phyloP scores from a whole-genome alignment of 2,113 vertebrate genomes.

The Plecturocebus donacophilus region DNA sequence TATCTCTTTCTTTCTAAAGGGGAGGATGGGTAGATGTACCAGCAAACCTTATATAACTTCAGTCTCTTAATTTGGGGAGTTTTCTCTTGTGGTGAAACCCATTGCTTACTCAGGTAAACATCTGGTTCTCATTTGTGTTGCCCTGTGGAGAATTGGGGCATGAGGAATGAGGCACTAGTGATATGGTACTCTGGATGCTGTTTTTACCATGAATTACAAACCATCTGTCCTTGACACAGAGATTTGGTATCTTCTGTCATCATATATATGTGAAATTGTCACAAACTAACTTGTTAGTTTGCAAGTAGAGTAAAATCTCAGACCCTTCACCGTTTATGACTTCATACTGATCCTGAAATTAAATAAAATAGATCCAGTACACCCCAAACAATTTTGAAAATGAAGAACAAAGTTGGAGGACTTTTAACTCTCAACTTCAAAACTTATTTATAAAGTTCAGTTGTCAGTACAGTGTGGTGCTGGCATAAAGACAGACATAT shows the following conservation, averaged over 20 bases:
- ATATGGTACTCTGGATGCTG: not conserved
- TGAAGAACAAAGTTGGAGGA: not conserved
- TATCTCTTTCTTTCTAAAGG: not conserved
- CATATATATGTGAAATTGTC: not conserved
- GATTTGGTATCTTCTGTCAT: not conserved
- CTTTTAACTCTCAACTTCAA: constrained; percentile 1
- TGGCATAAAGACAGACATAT: constrained; percentile 24
- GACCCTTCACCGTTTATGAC: not conserved
- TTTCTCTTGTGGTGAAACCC: not conserved
- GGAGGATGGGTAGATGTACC: not conserved
- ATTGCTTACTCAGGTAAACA: not conserved
- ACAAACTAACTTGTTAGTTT: not conserved
- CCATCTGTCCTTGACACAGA: not conserved
- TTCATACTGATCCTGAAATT: constrained; percentile 36
- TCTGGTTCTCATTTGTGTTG: constrained; percentile 3
- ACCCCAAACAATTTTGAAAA: not conserved
- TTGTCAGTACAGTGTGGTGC: not conserved
- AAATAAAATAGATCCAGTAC: constrained; percentile 21
- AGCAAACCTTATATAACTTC: not conserved
- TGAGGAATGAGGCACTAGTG: not conserved
- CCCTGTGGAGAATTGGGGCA: not conserved
- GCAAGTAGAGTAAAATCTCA: constrained; percentile 27
- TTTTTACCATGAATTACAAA: not conserved
- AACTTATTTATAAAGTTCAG: not conserved
- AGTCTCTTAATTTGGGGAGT: not conserved